These are phyloP conservation scores for Graptemys geographica DNA, from an alignment of 2,797 vertebrate species.

Conservation along the genomic window DNA sequence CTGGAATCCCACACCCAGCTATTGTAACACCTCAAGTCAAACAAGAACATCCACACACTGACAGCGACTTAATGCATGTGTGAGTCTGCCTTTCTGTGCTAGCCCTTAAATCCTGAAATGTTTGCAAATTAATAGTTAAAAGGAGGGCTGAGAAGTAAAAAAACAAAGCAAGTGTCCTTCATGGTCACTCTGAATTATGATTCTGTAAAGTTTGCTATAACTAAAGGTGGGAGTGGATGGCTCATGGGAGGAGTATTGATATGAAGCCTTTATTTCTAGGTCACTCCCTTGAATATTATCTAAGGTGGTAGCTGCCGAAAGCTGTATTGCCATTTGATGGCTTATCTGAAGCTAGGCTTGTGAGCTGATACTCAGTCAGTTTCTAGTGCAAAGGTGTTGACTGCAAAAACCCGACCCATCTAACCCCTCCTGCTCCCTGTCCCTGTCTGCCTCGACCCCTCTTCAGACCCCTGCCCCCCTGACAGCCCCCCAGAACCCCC, in stretches of 20 bases:
- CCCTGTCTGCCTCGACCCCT: too few relatives aligned
- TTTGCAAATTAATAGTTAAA: not conserved
- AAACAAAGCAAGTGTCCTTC: not conserved
- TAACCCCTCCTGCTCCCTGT: too few relatives aligned
- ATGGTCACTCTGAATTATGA: conserved; percentile 25
- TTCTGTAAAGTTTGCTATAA: not conserved
- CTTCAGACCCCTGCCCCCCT: too few relatives aligned
- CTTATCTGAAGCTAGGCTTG: not conserved
- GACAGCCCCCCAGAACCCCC: too few relatives aligned
- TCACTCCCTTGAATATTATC: not conserved
- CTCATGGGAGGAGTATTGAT: not conserved
- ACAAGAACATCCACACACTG: conserved; percentile 93
- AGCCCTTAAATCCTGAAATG: not conserved
- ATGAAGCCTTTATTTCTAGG: not conserved
- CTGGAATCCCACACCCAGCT: conserved; percentile 98
- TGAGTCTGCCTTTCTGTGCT: conserved; percentile 81
- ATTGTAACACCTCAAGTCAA: conserved; percentile 99
- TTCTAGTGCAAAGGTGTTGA: not conserved
- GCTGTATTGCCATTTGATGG: not conserved
- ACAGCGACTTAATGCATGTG: conserved; percentile 98
- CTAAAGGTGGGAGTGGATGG: not conserved
- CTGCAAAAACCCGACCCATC: not conserved
- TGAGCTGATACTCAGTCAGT: not conserved
- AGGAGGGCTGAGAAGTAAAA: not conserved
- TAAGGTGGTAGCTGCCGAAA: not conserved